Base-by-base conservation (phyloP, 2,113 vertebrate genomes). In the Rhinopomastus cyanomelas region DNA sequence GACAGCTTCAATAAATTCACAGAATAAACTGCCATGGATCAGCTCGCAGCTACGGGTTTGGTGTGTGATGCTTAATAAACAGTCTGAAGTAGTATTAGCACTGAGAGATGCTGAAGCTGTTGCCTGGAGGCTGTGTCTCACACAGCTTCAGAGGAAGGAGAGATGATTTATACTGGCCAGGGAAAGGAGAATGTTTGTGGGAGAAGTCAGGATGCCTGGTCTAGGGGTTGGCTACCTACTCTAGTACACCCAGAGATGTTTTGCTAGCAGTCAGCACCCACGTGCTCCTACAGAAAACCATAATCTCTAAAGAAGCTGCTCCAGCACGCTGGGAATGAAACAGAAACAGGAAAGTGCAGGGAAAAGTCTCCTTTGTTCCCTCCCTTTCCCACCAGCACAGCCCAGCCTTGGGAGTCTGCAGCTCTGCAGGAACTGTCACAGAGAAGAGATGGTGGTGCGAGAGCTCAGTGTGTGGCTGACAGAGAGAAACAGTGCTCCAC, bases 401-500 rank as follows among this genome's bases (percentile, higher is more conserved):
- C 42, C 12, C 48, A 55, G 64, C 39, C 52, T 7, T 2, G 27
- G 46, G 10, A 46, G 5, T 3, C 27, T 39, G 66, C 55, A 46
- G 64, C 62, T 30, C 42, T 32, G 67, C 11, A 16, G 67, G 72
- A 66, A 27, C 9, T 3, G 27, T 18, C 39, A 19, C 2, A 37
- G 42, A 10, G 30, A 23, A 74, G 29, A 44, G 52, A 16, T 0
- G 1, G 30, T 21, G 80, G 9, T 34, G 29, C 1, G 20, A 30
- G 22, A 64, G 34, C 44, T 44, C 36, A 7, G 16, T 2, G 34
- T 57, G 59, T 16, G n/a, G 11, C 61, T 60, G 57, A 32, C 30
- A 37, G 11, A 9, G 14, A 4, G 11, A 9, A 16, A 4, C 0
- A 6, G 8, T 26, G 61, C 3, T 42, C 36, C 0, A 5, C 42